These are phyloP conservation scores for Clavelina lepadiformis DNA, from an alignment of 23 tunicate species.

Conservation along the genomic window DNA sequence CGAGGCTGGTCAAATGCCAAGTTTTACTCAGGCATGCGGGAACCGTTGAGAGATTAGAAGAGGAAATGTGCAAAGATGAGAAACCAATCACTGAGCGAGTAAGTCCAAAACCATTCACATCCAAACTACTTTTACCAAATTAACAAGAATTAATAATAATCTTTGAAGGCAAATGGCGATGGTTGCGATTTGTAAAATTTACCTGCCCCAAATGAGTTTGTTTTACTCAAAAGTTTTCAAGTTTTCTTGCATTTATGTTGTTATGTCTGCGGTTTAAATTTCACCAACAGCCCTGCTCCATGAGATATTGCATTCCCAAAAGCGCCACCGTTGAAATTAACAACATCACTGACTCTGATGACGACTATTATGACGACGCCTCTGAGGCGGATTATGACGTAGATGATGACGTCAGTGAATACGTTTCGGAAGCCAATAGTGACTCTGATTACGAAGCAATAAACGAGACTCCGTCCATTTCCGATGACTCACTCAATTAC, in stretches of 20 bases:
- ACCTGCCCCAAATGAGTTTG: neutral
- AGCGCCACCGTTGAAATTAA: neutral
- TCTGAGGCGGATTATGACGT: slow-evolving; percentile 20
- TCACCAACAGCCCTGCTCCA: slow-evolving; percentile 6
- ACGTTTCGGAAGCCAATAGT: neutral
- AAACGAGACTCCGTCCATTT: neutral
- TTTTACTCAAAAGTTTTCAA: neutral
- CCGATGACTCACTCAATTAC: neutral
- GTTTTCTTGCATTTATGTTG: neutral
- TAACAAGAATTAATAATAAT: neutral
- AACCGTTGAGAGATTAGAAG: slow-evolving; percentile 9
- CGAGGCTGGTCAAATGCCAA: slow-evolving; percentile 35
- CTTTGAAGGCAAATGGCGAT: neutral
- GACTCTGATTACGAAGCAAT: neutral
- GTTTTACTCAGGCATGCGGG: slow-evolving; percentile 5
- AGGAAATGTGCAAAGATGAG: slow-evolving; percentile 19
- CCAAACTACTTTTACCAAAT: neutral
- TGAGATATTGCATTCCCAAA: neutral
- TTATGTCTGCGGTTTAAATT: neutral
- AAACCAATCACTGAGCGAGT: slow-evolving; percentile 39
- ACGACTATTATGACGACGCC: neutral
- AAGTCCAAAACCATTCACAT: neutral
- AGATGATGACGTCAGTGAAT: neutral
- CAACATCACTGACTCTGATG: neutral
- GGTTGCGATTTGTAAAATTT: neutral